Conservation (phyloP, 2,113 vertebrate species). For the Fregetta grallaria region DNA sequence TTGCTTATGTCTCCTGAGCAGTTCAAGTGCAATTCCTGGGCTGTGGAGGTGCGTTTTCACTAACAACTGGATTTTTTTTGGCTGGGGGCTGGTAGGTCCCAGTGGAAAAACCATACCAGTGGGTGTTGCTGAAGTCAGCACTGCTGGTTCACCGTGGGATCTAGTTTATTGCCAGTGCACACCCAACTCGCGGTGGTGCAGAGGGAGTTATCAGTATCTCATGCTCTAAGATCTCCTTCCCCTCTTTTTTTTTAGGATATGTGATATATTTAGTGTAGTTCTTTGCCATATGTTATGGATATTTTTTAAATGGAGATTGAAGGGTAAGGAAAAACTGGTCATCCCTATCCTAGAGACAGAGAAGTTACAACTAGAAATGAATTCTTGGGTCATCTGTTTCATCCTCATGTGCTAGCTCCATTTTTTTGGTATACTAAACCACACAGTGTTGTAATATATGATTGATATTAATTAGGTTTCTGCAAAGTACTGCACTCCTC, state of each 20-base stretch:
- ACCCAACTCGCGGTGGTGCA: neutral
- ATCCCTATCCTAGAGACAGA: neutral
- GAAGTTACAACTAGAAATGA: slow-evolving; percentile 1
- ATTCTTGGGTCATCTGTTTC: slow-evolving; percentile 34
- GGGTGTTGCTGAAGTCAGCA: neutral
- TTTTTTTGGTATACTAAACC: slow-evolving; percentile 38
- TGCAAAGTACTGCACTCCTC: slow-evolving; percentile 63
- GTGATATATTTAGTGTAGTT: neutral
- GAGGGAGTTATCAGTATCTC: neutral
- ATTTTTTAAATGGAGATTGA: neutral
- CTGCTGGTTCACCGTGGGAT: neutral
- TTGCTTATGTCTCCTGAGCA: neutral
- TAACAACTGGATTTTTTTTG: neutral
- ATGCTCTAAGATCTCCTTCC: neutral
- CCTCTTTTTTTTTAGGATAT: neutral
- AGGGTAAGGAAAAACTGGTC: neutral
- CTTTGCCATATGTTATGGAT: neutral
- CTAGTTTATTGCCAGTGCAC: neutral
- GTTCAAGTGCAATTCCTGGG: neutral
- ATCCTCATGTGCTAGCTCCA: neutral
- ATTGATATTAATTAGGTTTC: slow-evolving; percentile 79
- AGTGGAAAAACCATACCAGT: neutral
- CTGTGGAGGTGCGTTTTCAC: neutral
- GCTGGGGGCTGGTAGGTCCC: neutral
- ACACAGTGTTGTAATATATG: slow-evolving; percentile 64